These are phyloP conservation scores for Menura novaehollandiae DNA, from an alignment of 2,113 vertebrate genomes.

Conservation along the genomic window DNA sequence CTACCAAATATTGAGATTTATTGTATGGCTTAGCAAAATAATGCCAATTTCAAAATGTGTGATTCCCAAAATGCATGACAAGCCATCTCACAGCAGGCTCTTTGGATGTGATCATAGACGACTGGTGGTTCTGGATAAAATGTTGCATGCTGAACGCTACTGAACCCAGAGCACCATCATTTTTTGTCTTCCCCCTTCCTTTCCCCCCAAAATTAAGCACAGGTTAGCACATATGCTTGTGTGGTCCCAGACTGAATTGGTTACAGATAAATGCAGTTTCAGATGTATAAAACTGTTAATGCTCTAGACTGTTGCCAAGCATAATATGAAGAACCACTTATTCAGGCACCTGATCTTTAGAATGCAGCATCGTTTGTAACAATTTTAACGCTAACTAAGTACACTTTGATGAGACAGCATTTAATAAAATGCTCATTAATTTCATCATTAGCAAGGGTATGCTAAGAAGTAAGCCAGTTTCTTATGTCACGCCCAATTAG, in stretches of 20 bases:
- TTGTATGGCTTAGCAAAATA: neutral
- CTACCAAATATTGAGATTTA: neutral
- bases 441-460: constrained; percentile 90
- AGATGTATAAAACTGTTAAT: constrained; percentile 52
- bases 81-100: neutral
- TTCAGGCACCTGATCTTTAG: constrained; percentile 78
- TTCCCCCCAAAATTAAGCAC: neutral
- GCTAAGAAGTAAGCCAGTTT: constrained; percentile 95
- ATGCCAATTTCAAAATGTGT: neutral
- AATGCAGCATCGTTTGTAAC: constrained; percentile 83
- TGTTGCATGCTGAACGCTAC: too few species aligned
- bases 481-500: constrained; percentile 99
- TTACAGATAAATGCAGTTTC: constrained; percentile 30
- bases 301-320: constrained; percentile 63
- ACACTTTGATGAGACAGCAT: constrained; percentile 91
- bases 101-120: neutral
- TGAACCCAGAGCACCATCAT: neutral
- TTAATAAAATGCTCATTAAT: constrained; percentile 95
- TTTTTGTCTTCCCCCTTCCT: too few species aligned
- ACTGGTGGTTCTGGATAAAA: neutral
- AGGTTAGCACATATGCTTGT: neutral
- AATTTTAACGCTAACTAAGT: constrained; percentile 88
- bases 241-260: neutral
- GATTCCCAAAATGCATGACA: neutral
- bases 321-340: constrained; percentile 67